Base-by-base conservation (phyloP, 2,888 invertebrate genomes). In the Lymantria monacha region DNA sequence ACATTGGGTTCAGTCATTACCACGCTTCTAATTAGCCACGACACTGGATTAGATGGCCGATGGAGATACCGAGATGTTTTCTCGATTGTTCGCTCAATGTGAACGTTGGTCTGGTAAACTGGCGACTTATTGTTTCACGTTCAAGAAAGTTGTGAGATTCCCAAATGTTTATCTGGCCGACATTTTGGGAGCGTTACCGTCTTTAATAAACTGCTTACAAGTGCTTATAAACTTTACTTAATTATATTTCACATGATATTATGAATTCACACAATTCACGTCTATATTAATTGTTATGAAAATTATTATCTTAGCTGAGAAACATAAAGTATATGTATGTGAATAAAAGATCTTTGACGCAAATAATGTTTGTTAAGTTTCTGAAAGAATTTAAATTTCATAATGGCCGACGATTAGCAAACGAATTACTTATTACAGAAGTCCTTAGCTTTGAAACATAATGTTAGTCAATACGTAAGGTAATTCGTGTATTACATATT, bases 11-110 rank as follows among this genome's bases (percentile, higher is more conserved):
- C 51, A 63, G 63, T 58, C 63, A 65, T 66, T 69, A 70, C 55
- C 66, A 59, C 59, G 64, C 64, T 70, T 80, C 79, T 83, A 85
- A 85, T 83, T 83, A 84, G 69, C 61, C 57, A 63, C 73, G 76
- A 75, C 82, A 82, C 79, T 81, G 82, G 75, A 73, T 59, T 76
- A 69, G 87, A 88, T 88, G 87, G 78, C 80, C 81, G 72, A 81
- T 66, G 69, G 67, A 81, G 87, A 88, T 87, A 80, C 33, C 46
- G 57, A 52, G 74, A 72, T 68, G 79, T 72, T 86, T 82, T 84
- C 85, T 80, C 80, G 79, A 86, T 87, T 88, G 89, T 87, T 81
- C 61, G 74, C 77, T 69, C 22, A 22, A 22, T 22, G 22, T 22
- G 22, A 22, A 22, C 66, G 43, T 72, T 67, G 63, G 80, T 81